Conservation (phyloP, 2,797 vertebrate species). For the Neomorphus geoffroyi region DNA sequence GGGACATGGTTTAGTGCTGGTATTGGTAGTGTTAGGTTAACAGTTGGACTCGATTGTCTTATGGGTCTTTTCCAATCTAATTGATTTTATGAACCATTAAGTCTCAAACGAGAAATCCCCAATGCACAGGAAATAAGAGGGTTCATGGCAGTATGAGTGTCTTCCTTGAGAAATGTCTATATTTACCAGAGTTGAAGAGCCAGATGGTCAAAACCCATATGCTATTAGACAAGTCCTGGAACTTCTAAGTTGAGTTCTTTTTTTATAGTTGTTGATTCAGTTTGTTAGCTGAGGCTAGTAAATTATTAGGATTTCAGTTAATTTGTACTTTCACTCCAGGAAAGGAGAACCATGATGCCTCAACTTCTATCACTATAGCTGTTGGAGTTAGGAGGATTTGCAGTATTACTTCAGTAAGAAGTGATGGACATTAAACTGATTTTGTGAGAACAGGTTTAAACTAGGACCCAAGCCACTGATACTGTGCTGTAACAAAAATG, state of each 20-base stretch:
- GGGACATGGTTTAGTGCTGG: not conserved
- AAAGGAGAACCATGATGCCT: not conserved
- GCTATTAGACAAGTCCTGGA: not conserved
- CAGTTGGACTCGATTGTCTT: not conserved
- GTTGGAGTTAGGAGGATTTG: constrained; percentile 1
- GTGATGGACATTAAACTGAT: not conserved
- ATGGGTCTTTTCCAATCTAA: not conserved
- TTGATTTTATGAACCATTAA: not conserved
- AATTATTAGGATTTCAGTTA: constrained; percentile 13
- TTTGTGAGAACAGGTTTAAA: constrained; percentile 17
- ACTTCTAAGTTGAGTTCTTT: not conserved
- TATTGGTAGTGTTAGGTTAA: not conserved
- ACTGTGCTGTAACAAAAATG: not conserved
- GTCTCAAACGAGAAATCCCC: not conserved
- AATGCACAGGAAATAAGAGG: not conserved
- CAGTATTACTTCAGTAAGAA: not conserved
- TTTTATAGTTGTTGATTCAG: not conserved
- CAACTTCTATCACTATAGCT: not conserved
- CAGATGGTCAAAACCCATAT: not conserved
- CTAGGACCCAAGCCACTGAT: not conserved
- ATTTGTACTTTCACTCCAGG: not conserved
- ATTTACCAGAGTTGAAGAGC: not conserved
- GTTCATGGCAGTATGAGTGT: not conserved
- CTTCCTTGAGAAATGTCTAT: not conserved
- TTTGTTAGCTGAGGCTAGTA: constrained; percentile 2